Conservation (phyloP, 2,797 vertebrate genomes). For the Micrastur ruficollis region DNA sequence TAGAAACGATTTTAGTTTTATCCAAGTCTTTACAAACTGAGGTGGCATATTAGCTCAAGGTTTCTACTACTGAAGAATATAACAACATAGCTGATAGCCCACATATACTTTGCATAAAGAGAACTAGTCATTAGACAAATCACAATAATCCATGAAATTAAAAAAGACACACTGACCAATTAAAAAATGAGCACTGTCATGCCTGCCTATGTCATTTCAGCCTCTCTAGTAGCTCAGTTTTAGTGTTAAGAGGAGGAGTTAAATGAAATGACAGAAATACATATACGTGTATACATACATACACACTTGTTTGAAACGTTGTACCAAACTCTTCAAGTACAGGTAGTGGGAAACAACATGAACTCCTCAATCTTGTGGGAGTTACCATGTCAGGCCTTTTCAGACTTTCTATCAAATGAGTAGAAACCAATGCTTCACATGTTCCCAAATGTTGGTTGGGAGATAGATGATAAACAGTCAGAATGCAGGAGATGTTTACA, state of each 20-base stretch:
- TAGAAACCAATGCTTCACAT: rapidly evolving
- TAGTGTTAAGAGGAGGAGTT: not conserved
- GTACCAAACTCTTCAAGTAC: not conserved
- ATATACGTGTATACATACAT: not conserved
- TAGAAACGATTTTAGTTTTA: not conserved
- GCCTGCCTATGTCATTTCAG: not conserved
- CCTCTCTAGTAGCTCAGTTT: not conserved
- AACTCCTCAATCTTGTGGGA: not conserved
- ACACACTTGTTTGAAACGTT: not conserved
- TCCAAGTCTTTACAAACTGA: not conserved
- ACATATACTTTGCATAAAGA: not conserved
- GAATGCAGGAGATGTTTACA: not conserved
- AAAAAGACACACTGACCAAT: not conserved
- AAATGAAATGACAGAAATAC: not conserved
- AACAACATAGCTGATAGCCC: not conserved
- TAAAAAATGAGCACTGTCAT: not conserved
- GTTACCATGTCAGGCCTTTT: not conserved
- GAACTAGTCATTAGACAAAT: not conserved
- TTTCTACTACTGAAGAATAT: not conserved
- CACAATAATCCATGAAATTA: not conserved
- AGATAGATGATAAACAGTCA: not conserved
- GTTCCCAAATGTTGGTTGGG: not conserved
- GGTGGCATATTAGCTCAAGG: not conserved
- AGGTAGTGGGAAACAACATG: not conserved
- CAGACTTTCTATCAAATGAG: not conserved